Base-by-base conservation (phyloP, 2,888 invertebrate genomes). In the Taphrorychus bicolor region DNA sequence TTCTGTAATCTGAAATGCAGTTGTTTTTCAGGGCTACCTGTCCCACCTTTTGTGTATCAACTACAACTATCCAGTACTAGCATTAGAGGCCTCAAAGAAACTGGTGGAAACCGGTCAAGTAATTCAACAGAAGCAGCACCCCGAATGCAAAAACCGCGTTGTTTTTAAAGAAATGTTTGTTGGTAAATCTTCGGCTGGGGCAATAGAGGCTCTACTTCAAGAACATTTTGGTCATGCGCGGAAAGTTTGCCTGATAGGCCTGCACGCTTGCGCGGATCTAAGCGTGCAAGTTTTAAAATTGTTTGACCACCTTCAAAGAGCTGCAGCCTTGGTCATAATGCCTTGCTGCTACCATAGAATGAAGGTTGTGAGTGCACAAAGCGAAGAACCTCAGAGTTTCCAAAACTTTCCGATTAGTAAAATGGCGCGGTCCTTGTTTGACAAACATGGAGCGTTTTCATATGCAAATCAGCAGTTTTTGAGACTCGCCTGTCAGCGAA, bases 321-420 rank as follows among this genome's bases (percentile, higher is more conserved):
- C 88, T 0, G 84, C 83, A 68, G 81, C 86, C 14, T 78, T 92
- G 18, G 84, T 89, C 49, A 83, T 92, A 11, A 88, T 93, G 85
- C 90, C 93, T 2, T 93, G 93, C 76, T 93, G 93, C 77, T 93
- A 93, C 75, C 93, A 93, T 78, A 89, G 90, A 80, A 84, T 93
- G 79, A 76, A 81, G 58, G 64, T 82, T 11, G 54, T 64, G 17
- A 59, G 70, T 21, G 61, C 63, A 22, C 59, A 71, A 16, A n/a
- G n/a, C n/a, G 73, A 73, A 21, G 61, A 58, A n/a, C 76, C 79
- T 71, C 41, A 49, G 19, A 76, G 75, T 65, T 91, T 91, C 74
- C 78, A 81, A 21, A 87, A 89, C 80, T 92, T 93, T 78, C 93
- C 93, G 0, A 71, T 89, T 1, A 91, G 92, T 73, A 61, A 74